Evolutionary conservation across 2,113 vertebrate genomes (phyloP).

Genomic region (Puffinus mauretanicus): DNA sequence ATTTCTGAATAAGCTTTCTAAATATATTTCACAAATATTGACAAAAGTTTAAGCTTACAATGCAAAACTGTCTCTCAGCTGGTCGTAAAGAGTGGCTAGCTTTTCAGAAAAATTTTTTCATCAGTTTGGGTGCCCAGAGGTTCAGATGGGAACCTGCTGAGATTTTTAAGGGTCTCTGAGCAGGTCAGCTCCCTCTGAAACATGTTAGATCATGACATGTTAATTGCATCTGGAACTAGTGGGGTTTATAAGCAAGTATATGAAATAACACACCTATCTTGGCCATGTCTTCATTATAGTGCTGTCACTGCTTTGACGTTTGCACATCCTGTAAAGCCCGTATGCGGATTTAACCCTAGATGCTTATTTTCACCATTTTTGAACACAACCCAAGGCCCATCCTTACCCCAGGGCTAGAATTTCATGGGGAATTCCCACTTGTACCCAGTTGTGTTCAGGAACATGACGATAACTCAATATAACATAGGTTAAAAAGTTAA

Average conservation of each 20-base stretch:
- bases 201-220: not conserved
- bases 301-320: not conserved
- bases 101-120: not conserved
- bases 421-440: not conserved
- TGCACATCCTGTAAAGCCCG: not conserved
- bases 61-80: not conserved
- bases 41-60: slow-evolving; percentile 47
- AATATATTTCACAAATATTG: slow-evolving; percentile 67
- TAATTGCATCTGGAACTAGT: not conserved
- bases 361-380: not conserved
- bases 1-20: slow-evolving; percentile 54
- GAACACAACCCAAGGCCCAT: not conserved
- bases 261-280: not conserved
- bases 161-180: not conserved
- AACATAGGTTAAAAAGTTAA: not conserved
- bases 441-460: not conserved
- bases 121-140: not conserved
- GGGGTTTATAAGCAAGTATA: not conserved
- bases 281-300: not conserved
- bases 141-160: not conserved
- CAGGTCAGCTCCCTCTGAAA: not conserved
- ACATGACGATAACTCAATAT: not conserved
- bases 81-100: not conserved
- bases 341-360: not conserved
- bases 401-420: not conserved